These are phyloP conservation scores for Rhinogobio ventralis DNA, from an alignment of 2,797 vertebrate species.

Conservation along the genomic window DNA sequence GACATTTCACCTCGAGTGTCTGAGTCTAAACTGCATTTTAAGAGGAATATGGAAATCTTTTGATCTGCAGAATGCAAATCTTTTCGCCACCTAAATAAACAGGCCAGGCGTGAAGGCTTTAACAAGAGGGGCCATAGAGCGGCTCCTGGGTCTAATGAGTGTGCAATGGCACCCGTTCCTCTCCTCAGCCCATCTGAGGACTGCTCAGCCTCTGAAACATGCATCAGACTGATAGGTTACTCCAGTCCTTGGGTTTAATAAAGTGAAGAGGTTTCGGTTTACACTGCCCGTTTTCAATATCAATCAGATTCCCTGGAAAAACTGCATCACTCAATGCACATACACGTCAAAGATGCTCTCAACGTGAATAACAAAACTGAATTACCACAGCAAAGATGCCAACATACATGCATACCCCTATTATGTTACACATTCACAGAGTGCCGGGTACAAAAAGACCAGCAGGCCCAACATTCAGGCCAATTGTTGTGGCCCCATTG, in stretches of 20 bases:
- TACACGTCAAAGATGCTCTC: constrained; percentile 3
- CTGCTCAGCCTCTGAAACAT: constrained; percentile 21
- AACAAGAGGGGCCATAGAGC: constrained; percentile 40
- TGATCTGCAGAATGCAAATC: constrained; percentile 55
- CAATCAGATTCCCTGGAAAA: constrained; percentile 9
- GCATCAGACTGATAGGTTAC: constrained; percentile 29
- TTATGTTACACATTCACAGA: constrained; percentile 28
- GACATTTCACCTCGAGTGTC: constrained; percentile 40
- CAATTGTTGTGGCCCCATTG: constrained; percentile 66
- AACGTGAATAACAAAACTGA: constrained; percentile 6
- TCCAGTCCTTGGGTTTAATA: constrained; percentile 4
- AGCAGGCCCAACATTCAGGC: constrained; percentile 12
- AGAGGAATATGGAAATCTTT: constrained; percentile 49
- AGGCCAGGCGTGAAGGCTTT: constrained; percentile 38
- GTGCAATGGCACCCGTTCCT: constrained; percentile 26
- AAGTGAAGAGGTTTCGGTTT: constrained; percentile 35
- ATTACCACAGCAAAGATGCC: constrained; percentile 21
- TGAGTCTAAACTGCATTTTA: constrained; percentile 34
- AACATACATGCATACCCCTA: constrained; percentile 11
- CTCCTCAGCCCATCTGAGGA: constrained; percentile 1
- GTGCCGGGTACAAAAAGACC: neutral
- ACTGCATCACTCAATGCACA: neutral
- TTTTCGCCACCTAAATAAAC: constrained; percentile 42
- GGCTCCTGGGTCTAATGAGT: constrained; percentile 45
- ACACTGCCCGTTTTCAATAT: constrained; percentile 2